Percentiles rank a stretch among this genome's conserved stretches.
These are phyloP conservation scores for Plebejus argus DNA, from an alignment of 2,888 invertebrate genomes.

Conservation along the genomic window DNA sequence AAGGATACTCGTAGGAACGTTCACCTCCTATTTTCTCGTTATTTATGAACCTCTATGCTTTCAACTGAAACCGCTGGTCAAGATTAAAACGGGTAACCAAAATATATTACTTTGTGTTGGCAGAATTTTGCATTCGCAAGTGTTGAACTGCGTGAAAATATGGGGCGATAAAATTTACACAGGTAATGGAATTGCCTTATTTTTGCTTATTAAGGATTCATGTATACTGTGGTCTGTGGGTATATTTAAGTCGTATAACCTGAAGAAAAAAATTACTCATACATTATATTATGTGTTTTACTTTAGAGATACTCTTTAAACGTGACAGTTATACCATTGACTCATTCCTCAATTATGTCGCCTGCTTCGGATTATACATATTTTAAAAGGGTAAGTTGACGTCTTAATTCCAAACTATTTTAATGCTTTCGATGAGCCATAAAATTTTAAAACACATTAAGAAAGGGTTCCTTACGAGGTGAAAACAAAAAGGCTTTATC, in stretches of 20 bases:
- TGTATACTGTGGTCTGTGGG: background rate
- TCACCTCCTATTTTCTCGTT: conserved; percentile 80
- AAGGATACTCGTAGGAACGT: conserved; percentile 79
- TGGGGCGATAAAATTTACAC: conserved; percentile 32
- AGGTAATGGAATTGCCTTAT: conserved; percentile 7
- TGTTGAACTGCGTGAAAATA: conserved; percentile 35
- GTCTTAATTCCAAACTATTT: background rate
- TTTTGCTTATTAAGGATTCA: background rate
- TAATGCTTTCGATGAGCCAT: background rate
- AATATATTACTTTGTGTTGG: conserved; percentile 68
- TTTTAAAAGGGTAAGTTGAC: background rate
- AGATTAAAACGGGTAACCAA: conserved; percentile 78
- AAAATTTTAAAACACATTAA: conserved; percentile 37
- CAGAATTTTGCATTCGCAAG: conserved; percentile 29
- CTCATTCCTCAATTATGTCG: background rate
- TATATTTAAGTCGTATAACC: background rate
- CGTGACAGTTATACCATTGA: background rate
- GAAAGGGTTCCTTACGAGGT: conserved; percentile 42
- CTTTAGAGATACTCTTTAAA: background rate
- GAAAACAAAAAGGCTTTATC: conserved; percentile 64
- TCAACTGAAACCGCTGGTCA: conserved; percentile 75
- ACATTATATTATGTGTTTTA: background rate
- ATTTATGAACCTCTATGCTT: conserved; percentile 78
- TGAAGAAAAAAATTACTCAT: too few relatives aligned
- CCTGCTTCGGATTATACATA: background rate